These are phyloP conservation scores for Apodemus sylvaticus DNA, from an alignment of 2,113 vertebrate species.

Conservation along the genomic window DNA sequence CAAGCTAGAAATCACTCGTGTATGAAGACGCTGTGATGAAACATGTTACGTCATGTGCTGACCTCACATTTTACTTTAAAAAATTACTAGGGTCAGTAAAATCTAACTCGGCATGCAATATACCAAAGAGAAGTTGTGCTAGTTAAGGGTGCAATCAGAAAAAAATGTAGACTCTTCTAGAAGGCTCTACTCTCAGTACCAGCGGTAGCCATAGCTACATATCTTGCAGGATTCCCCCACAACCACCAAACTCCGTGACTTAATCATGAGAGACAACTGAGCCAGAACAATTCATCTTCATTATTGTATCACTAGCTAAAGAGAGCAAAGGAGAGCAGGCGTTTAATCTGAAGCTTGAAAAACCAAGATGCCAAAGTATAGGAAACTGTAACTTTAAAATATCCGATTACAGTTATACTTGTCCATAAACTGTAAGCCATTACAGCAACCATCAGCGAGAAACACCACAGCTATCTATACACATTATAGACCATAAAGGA, in stretches of 20 bases:
- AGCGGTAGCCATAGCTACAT: background rate
- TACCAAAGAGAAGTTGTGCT: background rate
- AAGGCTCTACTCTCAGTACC: background rate
- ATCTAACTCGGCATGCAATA: background rate
- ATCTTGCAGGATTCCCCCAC: background rate
- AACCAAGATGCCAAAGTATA: background rate
- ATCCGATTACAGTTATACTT: background rate
- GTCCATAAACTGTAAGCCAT: background rate
- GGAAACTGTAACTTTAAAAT: background rate
- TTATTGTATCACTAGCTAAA: background rate
- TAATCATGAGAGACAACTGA: background rate
- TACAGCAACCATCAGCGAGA: background rate
- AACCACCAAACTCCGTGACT: background rate
- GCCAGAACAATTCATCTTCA: background rate
- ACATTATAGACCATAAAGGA: background rate
- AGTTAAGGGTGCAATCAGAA: background rate
- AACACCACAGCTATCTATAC: background rate
- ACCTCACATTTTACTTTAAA: background rate
- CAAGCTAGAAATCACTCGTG: too few species aligned
- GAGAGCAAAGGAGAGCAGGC: background rate
- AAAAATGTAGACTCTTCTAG: background rate
- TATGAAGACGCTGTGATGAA: background rate
- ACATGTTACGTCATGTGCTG: background rate
- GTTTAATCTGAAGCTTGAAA: background rate
- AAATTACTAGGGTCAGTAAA: background rate